Evolutionary conservation across 1,140 invertebrate species (phyloP).

Genomic region (Orius insidiosus): DNA sequence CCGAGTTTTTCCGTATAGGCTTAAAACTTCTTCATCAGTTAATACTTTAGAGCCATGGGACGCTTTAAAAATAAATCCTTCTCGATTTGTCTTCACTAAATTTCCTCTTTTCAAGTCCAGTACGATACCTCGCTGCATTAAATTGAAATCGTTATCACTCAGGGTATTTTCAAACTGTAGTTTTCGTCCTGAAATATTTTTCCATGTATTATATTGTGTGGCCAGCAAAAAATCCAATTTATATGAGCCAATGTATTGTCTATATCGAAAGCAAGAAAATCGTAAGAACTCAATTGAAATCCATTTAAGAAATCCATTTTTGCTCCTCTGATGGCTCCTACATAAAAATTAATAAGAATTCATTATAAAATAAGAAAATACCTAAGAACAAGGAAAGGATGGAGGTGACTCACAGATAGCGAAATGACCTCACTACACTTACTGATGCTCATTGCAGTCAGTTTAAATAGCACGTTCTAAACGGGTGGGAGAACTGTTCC

Average conservation of each 20-base stretch:
- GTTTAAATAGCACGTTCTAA: no score
- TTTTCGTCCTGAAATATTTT: conserved; percentile 41
- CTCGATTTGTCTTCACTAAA: conserved; percentile 40
- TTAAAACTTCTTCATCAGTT: conserved; percentile 34
- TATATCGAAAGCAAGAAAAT: conserved; percentile 63
- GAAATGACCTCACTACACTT: no score
- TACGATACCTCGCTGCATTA: conserved; percentile 55
- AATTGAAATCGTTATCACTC: conserved; percentile 34
- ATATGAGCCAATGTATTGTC: conserved; percentile 57
- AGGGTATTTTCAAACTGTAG: conserved; percentile 39
- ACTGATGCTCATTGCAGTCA: no score
- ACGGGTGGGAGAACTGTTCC: no score
- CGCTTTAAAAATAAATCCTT: conserved; percentile 44
- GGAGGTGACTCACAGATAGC: no score
- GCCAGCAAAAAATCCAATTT: conserved; percentile 43
- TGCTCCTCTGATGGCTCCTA: no score
- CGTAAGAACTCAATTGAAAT: conserved; percentile 40
- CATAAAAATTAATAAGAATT: no score
- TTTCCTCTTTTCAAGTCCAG: conserved; percentile 55
- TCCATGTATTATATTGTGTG: conserved; percentile 43
- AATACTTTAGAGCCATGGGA: conserved; percentile 50
- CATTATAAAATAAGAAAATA: no score
- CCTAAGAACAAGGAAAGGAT: no score
- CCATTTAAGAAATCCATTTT: no score
- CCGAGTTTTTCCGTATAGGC: conserved; percentile 38